Evolutionary conservation across 2,888 invertebrate species (phyloP).

Genomic region (Antheraea assamensis): DNA sequence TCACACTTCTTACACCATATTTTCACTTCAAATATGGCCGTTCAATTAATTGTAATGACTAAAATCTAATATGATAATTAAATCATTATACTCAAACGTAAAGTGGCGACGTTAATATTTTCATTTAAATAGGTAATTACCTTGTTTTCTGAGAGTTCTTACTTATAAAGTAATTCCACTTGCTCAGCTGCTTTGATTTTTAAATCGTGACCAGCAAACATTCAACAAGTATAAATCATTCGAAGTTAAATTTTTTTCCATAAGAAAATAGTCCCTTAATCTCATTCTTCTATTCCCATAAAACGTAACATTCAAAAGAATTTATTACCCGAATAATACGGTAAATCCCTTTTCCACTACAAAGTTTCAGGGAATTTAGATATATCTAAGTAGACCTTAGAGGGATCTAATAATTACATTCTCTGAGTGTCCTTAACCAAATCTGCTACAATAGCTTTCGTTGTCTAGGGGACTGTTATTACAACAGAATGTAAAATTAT

Average conservation of each 20-base stretch:
- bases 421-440: background rate
- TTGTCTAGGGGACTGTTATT: background rate
- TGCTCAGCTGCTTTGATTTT: background rate
- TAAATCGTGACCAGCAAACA: background rate
- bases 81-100: background rate
- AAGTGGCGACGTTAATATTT: background rate
- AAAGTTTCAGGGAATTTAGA: constrained; percentile 11
- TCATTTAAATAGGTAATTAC: background rate
- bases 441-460: background rate
- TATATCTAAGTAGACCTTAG: background rate
- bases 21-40: too few species aligned
- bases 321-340: background rate
- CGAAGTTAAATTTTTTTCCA: background rate
- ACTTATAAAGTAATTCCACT: background rate
- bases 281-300: background rate
- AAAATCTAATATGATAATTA: background rate
- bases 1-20: too few species aligned
- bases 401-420: constrained; percentile 9
- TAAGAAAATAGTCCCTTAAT: background rate
- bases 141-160: background rate
- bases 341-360: background rate
- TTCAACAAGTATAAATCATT: background rate
- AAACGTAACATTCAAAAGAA: background rate
- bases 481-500: background rate
- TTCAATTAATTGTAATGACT: background rate